Base-by-base conservation (phyloP, 2,113 vertebrate genomes). In the Zeus faber region DNA sequence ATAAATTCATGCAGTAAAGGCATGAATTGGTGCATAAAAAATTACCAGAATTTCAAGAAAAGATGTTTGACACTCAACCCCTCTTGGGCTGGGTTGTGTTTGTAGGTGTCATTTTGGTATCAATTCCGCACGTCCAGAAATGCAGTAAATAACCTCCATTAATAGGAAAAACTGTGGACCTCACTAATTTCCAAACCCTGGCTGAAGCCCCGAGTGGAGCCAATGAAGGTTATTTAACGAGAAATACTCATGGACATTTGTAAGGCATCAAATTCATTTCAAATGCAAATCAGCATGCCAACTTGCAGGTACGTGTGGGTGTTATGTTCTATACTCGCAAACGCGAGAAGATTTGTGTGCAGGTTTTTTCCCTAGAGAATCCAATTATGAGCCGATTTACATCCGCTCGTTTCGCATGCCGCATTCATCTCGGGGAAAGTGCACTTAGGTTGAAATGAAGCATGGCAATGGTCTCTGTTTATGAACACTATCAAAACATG, bases 361-460 rank as follows among this genome's bases (percentile, higher is more conserved):
- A 62, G 52, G 64, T 53, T 81, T 58, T 59, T 63, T 49, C 64
- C 72, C 49, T 25, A 16, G 72, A 62, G 69, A 80, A 69, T n/a
- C 27, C 44, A 66, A 80, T 85, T 77, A 76, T 22, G 5, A 31
- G 74, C 55, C 65, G 70, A 80, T 87, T 80, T 81, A 37, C 33
- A 37, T 37, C 33, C 33, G 4, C 33, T 37, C 33, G 9, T 37
- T 37, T n/a, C n/a, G 33, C 9, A 37, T 37, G 11, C 41, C 41
- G 41, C 8, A 44, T 44, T 44, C 9, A 11, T 44, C 41, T 44
- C 41, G 9, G 41, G 41, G 20, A 21, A 44, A 44, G 20, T 60
- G 69, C 74, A 79, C 66, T 83, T 79, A 67, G 41, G 46, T 71
- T 79, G 67, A 80, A 81, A 82, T 80, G 67, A 82, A 79, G 75